phyloP scores from a whole-genome alignment of 2,888 invertebrate genomes.

The Nomada fabriciana region DNA sequence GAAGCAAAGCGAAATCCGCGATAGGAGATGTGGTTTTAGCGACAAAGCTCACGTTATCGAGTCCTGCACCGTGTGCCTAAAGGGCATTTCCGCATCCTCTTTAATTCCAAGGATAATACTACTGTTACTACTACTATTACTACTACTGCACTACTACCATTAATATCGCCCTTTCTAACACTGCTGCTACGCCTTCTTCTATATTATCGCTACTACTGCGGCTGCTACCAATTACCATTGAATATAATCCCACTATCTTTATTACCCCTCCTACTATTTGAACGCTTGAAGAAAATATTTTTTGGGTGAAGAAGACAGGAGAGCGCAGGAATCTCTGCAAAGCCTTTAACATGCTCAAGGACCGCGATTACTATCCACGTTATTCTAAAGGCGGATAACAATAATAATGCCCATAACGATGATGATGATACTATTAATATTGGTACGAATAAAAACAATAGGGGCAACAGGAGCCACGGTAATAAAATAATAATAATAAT shows the following conservation, averaged over 20 bases:
- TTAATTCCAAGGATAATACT: not conserved
- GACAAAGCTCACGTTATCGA: too few species aligned
- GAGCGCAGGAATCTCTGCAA: slow-evolving; percentile 66
- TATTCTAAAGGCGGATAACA: slow-evolving; percentile 7
- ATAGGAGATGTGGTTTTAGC: too few species aligned
- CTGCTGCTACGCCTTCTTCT: not conserved
- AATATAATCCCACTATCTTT: not conserved
- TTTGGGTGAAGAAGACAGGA: slow-evolving; percentile 54
- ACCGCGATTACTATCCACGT: slow-evolving; percentile 55
- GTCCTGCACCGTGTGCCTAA: too few species aligned
- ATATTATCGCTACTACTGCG: not conserved
- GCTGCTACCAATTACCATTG: slow-evolving; percentile 1
- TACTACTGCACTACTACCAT: slow-evolving; percentile 31
- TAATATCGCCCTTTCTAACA: slow-evolving; percentile 44
- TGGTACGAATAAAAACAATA: not conserved
- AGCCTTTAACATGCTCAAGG: slow-evolving; percentile 82
- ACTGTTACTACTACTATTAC: slow-evolving; percentile 2
- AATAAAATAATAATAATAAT: not conserved
- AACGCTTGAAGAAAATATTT: too few species aligned
- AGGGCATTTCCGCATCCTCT: too few species aligned
- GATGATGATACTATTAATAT: not conserved
- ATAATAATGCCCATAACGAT: slow-evolving; percentile 12
- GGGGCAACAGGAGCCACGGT: not conserved
- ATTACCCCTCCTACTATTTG: not conserved
- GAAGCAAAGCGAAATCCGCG: too few species aligned